Evolutionary conservation across 2,888 invertebrate species (phyloP).

Genomic region (Tetranychus piercei): DNA sequence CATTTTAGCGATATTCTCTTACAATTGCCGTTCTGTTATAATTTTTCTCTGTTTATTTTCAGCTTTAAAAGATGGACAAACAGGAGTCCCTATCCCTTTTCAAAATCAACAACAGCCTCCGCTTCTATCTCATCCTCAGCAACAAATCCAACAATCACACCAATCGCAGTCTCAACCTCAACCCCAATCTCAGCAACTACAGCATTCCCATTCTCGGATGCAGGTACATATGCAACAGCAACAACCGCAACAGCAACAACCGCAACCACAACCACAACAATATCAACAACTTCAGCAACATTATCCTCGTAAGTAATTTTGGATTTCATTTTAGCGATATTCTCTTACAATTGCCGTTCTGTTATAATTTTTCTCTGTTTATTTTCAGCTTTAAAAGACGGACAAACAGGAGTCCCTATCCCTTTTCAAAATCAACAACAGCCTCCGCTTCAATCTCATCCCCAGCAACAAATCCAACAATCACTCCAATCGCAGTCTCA

Average conservation of each 20-base stretch:
- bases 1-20: not conserved
- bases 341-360: not conserved
- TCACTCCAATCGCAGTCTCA: constrained; percentile 11
- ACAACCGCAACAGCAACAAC: constrained; percentile 13
- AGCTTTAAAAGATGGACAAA: not conserved
- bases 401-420: not conserved
- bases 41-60: not conserved
- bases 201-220: constrained; percentile 9
- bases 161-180: constrained; percentile 11
- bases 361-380: not conserved
- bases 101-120: constrained; percentile 19
- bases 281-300: constrained; percentile 8
- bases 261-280: not conserved
- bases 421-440: constrained; percentile 20
- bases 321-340: not conserved
- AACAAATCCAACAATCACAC: constrained; percentile 24
- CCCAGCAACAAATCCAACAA: constrained; percentile 26
- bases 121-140: constrained; percentile 24
- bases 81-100: constrained; percentile 12
- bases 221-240: constrained; percentile 8
- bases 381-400: not conserved
- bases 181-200: constrained; percentile 12
- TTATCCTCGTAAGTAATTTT: not conserved
- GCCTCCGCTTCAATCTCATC: constrained; percentile 21
- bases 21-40: not conserved